Percentiles rank a stretch among this genome's conserved stretches.
phyloP scores from a whole-genome alignment of 2,797 vertebrate species.

The Eptatretus atami region DNA sequence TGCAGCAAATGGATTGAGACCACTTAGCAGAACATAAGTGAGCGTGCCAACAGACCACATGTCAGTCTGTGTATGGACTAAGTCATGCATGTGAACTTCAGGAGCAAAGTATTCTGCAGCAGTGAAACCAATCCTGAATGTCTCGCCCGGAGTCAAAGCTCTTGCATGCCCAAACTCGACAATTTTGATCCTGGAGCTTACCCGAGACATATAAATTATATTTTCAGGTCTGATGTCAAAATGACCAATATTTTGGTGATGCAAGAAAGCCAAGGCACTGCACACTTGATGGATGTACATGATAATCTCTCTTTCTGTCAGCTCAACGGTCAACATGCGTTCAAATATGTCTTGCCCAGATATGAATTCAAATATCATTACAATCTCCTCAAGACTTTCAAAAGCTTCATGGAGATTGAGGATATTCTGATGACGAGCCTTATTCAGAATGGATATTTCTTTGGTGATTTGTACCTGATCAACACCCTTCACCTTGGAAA shows the following conservation, averaged over 20 bases:
- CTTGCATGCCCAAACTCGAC: slow-evolving; percentile 76
- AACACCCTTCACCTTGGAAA: slow-evolving; percentile 77
- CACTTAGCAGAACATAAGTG: slow-evolving; percentile 57
- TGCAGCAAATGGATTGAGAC: slow-evolving; percentile 72
- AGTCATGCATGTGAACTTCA: slow-evolving; percentile 78
- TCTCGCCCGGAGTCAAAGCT: slow-evolving; percentile 64
- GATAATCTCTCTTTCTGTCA: slow-evolving; percentile 54
- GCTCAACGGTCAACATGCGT: slow-evolving; percentile 38
- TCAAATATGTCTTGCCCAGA: slow-evolving; percentile 88
- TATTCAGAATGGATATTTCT: slow-evolving; percentile 66
- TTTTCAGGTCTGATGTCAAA: slow-evolving; percentile 92
- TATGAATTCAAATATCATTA: slow-evolving; percentile 90
- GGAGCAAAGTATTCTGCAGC: slow-evolving; percentile 67
- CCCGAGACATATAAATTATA: slow-evolving; percentile 65
- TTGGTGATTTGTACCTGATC: slow-evolving; percentile 86
- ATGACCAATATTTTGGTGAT: slow-evolving; percentile 45
- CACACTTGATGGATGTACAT: slow-evolving; percentile 59
- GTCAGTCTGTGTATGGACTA: slow-evolving; percentile 65
- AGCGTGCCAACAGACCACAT: slow-evolving; percentile 92
- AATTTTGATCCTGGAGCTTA: slow-evolving; percentile 49
- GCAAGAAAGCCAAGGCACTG: slow-evolving; percentile 57
- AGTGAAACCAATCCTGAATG: slow-evolving; percentile 57
- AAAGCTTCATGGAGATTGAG: slow-evolving; percentile 69
- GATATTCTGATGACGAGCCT: slow-evolving; percentile 47
- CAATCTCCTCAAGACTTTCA: slow-evolving; percentile 72